phyloP scores from a whole-genome alignment of 2,888 invertebrate genomes.

The Chelonus formosanus region DNA sequence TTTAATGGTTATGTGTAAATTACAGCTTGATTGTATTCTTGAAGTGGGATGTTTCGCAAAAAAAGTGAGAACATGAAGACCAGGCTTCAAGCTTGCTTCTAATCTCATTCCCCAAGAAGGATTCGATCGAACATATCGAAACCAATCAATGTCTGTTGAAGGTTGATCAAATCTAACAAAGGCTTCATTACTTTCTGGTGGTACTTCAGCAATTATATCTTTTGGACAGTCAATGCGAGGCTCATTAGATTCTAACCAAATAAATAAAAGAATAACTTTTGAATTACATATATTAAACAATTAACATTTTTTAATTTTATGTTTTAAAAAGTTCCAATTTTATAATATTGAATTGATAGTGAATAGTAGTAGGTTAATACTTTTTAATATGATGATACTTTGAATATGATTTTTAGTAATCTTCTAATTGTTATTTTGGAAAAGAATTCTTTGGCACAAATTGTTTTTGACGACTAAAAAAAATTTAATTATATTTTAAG shows the following conservation, averaged over 20 bases:
- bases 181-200: constrained; percentile 63
- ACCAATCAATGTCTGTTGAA: constrained; percentile 68
- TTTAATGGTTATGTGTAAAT: constrained; percentile 63
- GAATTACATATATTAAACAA: not conserved
- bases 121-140: constrained; percentile 66
- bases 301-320: not conserved
- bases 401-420: no score
- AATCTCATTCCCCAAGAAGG: constrained; percentile 68
- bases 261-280: no score
- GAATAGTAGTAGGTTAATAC: no score
- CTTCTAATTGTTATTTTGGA: no score
- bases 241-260: constrained; percentile 63
- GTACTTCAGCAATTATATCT: constrained; percentile 65
- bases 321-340: not conserved
- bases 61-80: constrained; percentile 66
- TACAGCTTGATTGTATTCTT: constrained; percentile 65
- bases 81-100: constrained; percentile 66
- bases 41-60: constrained; percentile 67
- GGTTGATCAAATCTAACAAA: constrained; percentile 67
- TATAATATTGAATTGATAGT: no score
- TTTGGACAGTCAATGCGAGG: constrained; percentile 68
- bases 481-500: no score
- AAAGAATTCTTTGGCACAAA: no score
- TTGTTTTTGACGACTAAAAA: no score
- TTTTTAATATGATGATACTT: no score